Conservation (phyloP, 1,140 invertebrate genomes). For the Argopecten irradians region DNA sequence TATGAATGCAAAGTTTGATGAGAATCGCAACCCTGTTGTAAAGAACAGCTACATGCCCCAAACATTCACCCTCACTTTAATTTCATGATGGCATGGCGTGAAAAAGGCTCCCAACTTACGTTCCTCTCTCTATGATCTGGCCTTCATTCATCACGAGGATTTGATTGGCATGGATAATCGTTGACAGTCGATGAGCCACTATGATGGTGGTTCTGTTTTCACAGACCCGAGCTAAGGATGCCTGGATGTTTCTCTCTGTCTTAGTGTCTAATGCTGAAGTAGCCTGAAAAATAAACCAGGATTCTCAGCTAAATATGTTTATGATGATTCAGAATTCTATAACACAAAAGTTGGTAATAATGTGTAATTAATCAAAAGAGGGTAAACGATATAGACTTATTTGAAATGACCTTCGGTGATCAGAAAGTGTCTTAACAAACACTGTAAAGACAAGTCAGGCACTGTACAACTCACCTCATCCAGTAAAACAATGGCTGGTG, state of each 20-base stretch:
- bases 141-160: constrained; percentile 94
- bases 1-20: not conserved
- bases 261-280: constrained; percentile 77
- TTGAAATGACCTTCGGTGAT: not conserved
- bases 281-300: constrained; percentile 64
- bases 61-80: not conserved
- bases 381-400: not conserved
- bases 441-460: not conserved
- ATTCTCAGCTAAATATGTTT: not conserved
- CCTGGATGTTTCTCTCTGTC: constrained; percentile 76
- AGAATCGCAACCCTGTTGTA: not conserved
- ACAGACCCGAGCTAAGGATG: constrained; percentile 76
- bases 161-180: constrained; percentile 94
- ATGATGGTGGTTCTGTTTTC: constrained; percentile 93
- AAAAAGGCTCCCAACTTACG: constrained; percentile 78
- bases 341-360: not conserved
- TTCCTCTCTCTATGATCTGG: constrained; percentile 93
- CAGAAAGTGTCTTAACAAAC: not conserved
- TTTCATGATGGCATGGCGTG: not conserved
- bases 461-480: constrained; percentile 70
- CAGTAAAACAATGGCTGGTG: constrained; percentile 74
- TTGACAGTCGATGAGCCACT: constrained; percentile 93
- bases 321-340: not conserved
- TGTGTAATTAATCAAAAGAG: constrained; percentile 2
- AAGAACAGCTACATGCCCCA: no score